A percentile compares a stretch with the other conserved stretches of the same genome.
These are phyloP conservation scores for Antheraea yamamai DNA, from an alignment of 2,888 invertebrate species.

Conservation along the genomic window DNA sequence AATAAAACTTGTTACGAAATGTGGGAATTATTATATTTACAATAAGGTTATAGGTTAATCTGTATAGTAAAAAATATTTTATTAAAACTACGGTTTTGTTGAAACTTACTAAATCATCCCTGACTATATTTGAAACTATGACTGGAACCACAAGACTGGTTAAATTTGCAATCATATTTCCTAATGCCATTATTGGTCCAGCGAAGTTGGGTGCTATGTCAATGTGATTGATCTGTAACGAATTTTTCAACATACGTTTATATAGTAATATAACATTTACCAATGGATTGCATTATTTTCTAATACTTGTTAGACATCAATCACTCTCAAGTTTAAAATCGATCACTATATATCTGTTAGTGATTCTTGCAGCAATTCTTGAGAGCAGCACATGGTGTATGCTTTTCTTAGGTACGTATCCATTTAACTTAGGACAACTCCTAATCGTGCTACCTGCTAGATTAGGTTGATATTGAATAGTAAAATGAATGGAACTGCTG, in stretches of 20 bases:
- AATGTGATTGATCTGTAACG: constrained; percentile 85
- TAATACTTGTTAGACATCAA: neutral
- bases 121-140: constrained; percentile 84
- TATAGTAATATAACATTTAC: neutral
- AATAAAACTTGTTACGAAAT: neutral
- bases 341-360: neutral
- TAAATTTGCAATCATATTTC: constrained; percentile 87
- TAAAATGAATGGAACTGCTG: neutral
- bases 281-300: neutral
- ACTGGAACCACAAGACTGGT: constrained; percentile 88
- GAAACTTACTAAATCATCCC: constrained; percentile 67
- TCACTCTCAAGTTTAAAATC: neutral
- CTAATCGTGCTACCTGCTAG: no score
- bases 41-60: neutral
- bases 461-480: neutral
- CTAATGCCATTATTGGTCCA: constrained; percentile 90
- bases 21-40: neutral
- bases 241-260: neutral
- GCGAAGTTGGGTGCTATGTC: constrained; percentile 91
- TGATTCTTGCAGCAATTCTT: no score
- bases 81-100: neutral
- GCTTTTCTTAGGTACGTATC: no score
- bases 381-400: no score
- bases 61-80: no score
- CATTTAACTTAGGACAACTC: no score